These are phyloP conservation scores for Dicyrtoma fusca DNA, from an alignment of 2,888 invertebrate genomes.

Conservation along the genomic window DNA sequence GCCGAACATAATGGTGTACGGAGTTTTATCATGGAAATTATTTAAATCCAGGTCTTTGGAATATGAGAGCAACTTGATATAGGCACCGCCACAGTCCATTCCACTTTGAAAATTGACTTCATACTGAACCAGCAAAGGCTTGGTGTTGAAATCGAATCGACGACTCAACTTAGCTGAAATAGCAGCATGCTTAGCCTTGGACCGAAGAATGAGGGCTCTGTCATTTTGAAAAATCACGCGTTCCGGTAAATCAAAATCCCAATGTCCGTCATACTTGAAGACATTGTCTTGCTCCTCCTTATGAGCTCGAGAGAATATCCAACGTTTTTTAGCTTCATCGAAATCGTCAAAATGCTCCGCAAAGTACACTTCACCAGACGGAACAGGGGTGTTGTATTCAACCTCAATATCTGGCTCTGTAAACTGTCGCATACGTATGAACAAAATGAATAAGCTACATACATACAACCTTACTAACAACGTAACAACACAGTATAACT, in stretches of 20 bases:
- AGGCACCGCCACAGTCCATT: slow-evolving; percentile 98
- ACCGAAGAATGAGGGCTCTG: slow-evolving; percentile 83
- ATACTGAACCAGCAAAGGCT: slow-evolving; percentile 87
- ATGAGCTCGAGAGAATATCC: slow-evolving; percentile 88
- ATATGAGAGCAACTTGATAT: slow-evolving; percentile 86
- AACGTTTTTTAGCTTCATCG: slow-evolving; percentile 72
- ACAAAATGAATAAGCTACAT: neutral
- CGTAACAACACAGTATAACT: neutral
- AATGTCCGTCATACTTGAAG: slow-evolving; percentile 89
- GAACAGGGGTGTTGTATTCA: slow-evolving; percentile 73
- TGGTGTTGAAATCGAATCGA: slow-evolving; percentile 80
- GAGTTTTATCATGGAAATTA: slow-evolving; percentile 89
- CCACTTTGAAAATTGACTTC: slow-evolving; percentile 93
- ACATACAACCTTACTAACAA: neutral
- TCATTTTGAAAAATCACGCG: slow-evolving; percentile 81
- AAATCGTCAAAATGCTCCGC: slow-evolving; percentile 85
- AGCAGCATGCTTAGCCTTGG: slow-evolving; percentile 96
- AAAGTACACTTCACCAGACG: slow-evolving; percentile 70
- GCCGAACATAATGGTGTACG: slow-evolving; percentile 99
- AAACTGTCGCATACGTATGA: slow-evolving; percentile 34
- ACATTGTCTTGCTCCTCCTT: slow-evolving; percentile 83
- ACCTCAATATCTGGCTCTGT: slow-evolving; percentile 62
- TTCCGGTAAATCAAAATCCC: slow-evolving; percentile 74
- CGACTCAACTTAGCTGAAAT: slow-evolving; percentile 72
- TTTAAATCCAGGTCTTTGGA: slow-evolving; percentile 71